Evolutionary conservation across 2,113 vertebrate genomes (phyloP).

Genomic region (Solea solea): DNA sequence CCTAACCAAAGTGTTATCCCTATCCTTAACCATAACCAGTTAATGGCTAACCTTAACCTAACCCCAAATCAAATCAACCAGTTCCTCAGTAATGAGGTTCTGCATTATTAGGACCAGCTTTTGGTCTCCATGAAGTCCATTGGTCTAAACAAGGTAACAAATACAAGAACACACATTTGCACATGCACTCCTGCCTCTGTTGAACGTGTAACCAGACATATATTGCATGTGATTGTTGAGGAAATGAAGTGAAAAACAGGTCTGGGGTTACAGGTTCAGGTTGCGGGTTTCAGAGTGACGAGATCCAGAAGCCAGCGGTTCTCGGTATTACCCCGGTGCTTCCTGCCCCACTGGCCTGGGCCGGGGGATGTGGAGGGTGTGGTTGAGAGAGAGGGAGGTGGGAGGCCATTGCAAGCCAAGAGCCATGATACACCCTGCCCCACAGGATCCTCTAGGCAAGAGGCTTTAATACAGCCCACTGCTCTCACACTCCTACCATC

Average conservation of each 20-base stretch:
- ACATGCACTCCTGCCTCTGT: conserved; percentile 44
- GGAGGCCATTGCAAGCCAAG: conserved; percentile 46
- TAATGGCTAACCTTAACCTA: too few species aligned
- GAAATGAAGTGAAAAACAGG: conserved; percentile 77
- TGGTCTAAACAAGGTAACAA: too few species aligned
- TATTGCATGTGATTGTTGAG: conserved; percentile 76
- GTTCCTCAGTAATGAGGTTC: too few species aligned
- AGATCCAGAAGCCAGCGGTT: conserved; percentile 78
- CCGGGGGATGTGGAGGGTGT: conserved; percentile 25
- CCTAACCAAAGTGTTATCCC: too few species aligned
- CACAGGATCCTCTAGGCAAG: conserved; percentile 47
- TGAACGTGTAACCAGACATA: conserved; percentile 66
- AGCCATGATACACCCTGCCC: conserved; percentile 51
- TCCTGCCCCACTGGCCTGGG: conserved; percentile 66
- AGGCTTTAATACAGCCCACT: conserved; percentile 43
- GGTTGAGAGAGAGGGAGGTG: conserved; percentile 43
- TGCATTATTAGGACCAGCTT: too few species aligned
- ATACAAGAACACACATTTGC: conserved; percentile 12
- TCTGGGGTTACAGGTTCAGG: conserved; percentile 70
- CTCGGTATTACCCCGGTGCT: conserved; percentile 70
- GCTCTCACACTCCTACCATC: conserved; percentile 56
- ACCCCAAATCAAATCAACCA: too few species aligned
- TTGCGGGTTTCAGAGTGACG: conserved; percentile 75
- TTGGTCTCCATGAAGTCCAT: too few species aligned
- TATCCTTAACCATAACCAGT: too few species aligned